Evolutionary conservation across 2,797 vertebrate genomes (phyloP), one percentile per base, ranked within the genome.

Genomic region (Eospalax fontanierii): DNA sequence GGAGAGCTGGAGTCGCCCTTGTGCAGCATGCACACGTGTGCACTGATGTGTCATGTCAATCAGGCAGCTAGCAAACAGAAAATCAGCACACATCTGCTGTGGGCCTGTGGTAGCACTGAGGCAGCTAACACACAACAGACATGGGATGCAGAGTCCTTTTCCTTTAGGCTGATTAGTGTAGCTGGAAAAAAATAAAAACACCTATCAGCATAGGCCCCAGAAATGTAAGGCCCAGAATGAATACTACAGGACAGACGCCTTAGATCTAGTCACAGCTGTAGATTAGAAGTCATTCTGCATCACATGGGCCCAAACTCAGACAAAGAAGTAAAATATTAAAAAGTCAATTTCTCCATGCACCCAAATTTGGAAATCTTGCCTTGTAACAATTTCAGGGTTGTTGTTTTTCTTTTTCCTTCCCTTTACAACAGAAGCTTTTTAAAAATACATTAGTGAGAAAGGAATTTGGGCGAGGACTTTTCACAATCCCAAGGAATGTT

Each of bases 371-470:
- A 95, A 88, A 95, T 71, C 50, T 54, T 92, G 73, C 61, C 46
- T 50, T 75, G 15, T 68, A 91, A 95, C 6, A 92, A 83, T 63
- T 96, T 75, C 63, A 28, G 2, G 9, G n/a, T 91, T 85, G 59
- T 80, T 43, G 15, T 28, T 28, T 15, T n/a, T n/a, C n/a, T n/a
- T n/a, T n/a, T n/a, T n/a, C n/a, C n/a, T n/a, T n/a, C n/a, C n/a
- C n/a, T 11, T 73, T 93, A 91, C 22, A 76, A 10, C 71, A 90
- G 11, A 5, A 68, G 35, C 18, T 79, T 81, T 63, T 35, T 9
- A 54, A 66, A 66, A 95, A 93, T 90, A 30, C 26, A 88, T 94
- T 95, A 75, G 70, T 76, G 61, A 90, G 50, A 95, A 96, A 81
- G 86, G 22, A 24, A 74, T 61, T 61, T 94, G 93, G 26, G 74